Evolutionary conservation across 2,797 vertebrate genomes (phyloP).

Genomic region (Salarias fasciatus): DNA sequence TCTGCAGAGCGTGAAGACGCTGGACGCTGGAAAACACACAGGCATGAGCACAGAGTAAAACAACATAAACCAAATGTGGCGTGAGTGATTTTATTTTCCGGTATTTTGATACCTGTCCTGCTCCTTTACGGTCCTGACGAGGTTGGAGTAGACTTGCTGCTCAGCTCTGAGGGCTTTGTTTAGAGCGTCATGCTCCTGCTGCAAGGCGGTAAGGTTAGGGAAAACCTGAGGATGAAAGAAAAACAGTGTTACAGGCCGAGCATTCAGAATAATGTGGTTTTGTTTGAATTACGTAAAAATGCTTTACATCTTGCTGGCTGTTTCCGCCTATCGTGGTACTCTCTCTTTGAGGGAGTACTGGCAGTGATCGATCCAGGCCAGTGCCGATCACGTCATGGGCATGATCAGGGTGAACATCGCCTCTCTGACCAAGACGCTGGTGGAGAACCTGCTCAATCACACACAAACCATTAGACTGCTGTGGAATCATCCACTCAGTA

Average conservation of each 20-base stretch:
- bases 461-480: conserved; percentile 8
- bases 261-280: not conserved
- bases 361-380: conserved; percentile 68
- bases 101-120: conserved; percentile 86
- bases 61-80: not conserved
- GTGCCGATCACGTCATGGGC: conserved; percentile 48
- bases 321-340: conserved; percentile 85
- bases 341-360: conserved; percentile 82
- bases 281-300: not conserved
- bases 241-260: conserved; percentile 21
- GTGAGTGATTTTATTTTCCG: not conserved
- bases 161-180: conserved; percentile 89
- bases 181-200: conserved; percentile 85
- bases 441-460: conserved; percentile 77
- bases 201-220: conserved; percentile 66
- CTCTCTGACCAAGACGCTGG: conserved; percentile 65
- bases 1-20: conserved; percentile 83
- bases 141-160: conserved; percentile 88
- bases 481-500: not conserved
- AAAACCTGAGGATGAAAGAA: conserved; percentile 59
- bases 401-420: conserved; percentile 46
- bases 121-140: conserved; percentile 90
- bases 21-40: conserved; percentile 66
- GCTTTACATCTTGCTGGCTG: conserved; percentile 78
- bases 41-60: not conserved